Base-by-base conservation (phyloP, 1,140 invertebrate genomes). In the Drosophila miranda region DNA sequence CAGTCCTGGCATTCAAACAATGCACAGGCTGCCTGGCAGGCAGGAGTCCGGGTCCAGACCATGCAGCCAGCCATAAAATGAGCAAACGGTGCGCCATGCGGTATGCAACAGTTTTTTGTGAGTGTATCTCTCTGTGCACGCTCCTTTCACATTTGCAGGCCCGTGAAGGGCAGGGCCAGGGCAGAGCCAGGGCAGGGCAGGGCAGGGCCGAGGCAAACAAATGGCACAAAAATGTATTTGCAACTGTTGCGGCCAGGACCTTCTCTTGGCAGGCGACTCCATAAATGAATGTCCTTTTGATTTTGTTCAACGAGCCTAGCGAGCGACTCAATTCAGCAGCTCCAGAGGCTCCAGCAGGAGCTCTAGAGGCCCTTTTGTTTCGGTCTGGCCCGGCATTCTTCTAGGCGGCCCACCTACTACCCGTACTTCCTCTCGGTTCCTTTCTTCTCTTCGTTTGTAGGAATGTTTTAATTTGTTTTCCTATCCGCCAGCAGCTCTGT, bases 381-480 rank as follows among this genome's bases (percentile, higher is more conserved):
- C 64, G 60, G 48, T 61, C 63, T 77, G 81, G 49, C 49, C 61
- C 51, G 57, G 66, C 77, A 77, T 84, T 84, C 82, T 77, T 80
- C 74, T 75, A 58, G 57, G 61, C 48, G 28, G 50, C 46, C 56
- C 69, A 71, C 72, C 71, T 75, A 75, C 72, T 69, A 75, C 23
- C 0, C 23, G 23, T 5, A 26, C 57, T 75, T 75, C 45, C 61
- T 56, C 21, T 61, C 50, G 41, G 30, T 54, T 44, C 7, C 49
- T 14, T 62, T 62, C 41, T 53, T 42, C 34, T 42, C 16, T 49
- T 49, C 49, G 78, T 82, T 74, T 82, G 78, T 81, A 83, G 86
- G 86, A 89, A 89, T 89, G 86, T 89, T 89, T 89, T 89, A 89
- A 89, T 89, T 89, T 89, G 86, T 86, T 89, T 81, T 89, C 75